These are phyloP conservation scores for Micrastur ruficollis DNA, from an alignment of 2,797 vertebrate species.

Conservation along the genomic window DNA sequence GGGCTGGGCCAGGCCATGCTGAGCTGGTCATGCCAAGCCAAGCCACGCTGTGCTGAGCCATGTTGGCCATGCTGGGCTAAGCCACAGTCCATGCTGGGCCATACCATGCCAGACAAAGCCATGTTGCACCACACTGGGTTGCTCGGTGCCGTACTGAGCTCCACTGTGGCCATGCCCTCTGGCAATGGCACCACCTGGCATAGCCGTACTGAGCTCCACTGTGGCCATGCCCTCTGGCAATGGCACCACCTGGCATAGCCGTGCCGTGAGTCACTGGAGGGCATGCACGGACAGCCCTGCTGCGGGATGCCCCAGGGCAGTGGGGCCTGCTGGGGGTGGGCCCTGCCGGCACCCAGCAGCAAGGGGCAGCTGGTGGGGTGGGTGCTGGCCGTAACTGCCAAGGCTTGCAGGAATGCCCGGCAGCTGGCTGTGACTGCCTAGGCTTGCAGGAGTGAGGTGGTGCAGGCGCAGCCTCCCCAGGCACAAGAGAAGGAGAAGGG, in stretches of 20 bases:
- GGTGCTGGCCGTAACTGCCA: background rate
- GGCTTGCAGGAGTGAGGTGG: background rate
- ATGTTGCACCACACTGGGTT: too few species aligned
- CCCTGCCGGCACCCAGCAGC: background rate
- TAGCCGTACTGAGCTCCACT: background rate
- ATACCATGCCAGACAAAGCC: background rate
- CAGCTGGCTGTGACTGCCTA: background rate
- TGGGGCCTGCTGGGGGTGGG: background rate
- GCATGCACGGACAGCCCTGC: background rate
- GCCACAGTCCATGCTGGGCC: background rate
- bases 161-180: background rate
- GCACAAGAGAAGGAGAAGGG: background rate
- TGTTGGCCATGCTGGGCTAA: background rate
- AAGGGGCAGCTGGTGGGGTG: background rate
- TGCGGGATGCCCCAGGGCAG: background rate
- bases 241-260: background rate
- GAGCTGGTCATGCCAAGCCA: background rate
- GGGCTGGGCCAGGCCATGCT: background rate
- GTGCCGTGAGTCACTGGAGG: background rate
- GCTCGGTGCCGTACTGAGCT: accelerated
- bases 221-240: background rate
- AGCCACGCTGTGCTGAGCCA: background rate
- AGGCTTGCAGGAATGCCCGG: background rate
- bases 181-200: background rate
- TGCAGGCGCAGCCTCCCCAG: too few species aligned